Percentiles rank a stretch among this genome's conserved stretches.
These are phyloP conservation scores for Cryptophagus acutangulus DNA, from an alignment of 2,888 invertebrate genomes.

Conservation along the genomic window DNA sequence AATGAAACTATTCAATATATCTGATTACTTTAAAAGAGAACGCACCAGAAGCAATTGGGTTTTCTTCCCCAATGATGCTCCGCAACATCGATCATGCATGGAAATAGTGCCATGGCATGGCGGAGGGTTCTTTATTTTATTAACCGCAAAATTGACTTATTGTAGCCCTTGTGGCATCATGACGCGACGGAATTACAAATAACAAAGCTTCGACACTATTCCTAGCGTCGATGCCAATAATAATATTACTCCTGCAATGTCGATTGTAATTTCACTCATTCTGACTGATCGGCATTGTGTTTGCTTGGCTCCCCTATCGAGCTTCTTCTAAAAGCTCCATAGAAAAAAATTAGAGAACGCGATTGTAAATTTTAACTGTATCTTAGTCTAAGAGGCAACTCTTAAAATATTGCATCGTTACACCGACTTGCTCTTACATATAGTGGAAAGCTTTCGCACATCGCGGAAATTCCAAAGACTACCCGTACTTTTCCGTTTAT, in stretches of 20 bases:
- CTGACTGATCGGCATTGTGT: too few species aligned
- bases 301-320: too few species aligned
- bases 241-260: slow-evolving; percentile 9
- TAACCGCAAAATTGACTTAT: slow-evolving; percentile 38
- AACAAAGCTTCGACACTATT: slow-evolving; percentile 17
- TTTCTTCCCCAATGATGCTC: slow-evolving; percentile 19
- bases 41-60: slow-evolving; percentile 18
- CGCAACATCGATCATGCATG: slow-evolving; percentile 34
- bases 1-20: slow-evolving; percentile 33
- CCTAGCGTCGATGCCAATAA: slow-evolving; percentile 16
- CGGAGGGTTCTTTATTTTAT: slow-evolving; percentile 36
- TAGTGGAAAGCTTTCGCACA: slow-evolving; percentile 17
- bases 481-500: slow-evolving; percentile 19
- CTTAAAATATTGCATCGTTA: too few species aligned
- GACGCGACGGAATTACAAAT: slow-evolving; percentile 23
- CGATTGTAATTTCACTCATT: too few species aligned
- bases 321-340: too few species aligned
- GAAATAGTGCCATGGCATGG: slow-evolving; percentile 28
- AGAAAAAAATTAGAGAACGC: too few species aligned
- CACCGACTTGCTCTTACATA: slow-evolving; percentile 16
- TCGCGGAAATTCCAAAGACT: slow-evolving; percentile 18
- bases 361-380: too few species aligned
- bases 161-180: slow-evolving; percentile 18
- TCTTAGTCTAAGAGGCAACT: too few species aligned
- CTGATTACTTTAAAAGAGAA: slow-evolving; percentile 31